Evolutionary conservation across 2,888 invertebrate species (phyloP).

Genomic region (Acrobasis consociella): DNA sequence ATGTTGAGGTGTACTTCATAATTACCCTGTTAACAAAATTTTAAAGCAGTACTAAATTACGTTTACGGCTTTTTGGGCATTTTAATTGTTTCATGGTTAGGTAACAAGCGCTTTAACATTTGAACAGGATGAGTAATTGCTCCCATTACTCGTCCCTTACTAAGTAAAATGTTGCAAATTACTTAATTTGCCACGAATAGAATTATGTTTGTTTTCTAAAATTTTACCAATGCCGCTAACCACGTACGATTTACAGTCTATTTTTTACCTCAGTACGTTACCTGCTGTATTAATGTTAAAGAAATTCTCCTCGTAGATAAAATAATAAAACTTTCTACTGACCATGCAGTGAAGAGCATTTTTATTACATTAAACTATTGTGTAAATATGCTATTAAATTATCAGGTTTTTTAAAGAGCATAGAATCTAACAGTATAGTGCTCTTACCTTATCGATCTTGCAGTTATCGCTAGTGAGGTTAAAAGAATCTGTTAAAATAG

Average conservation of each 20-base stretch:
- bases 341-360: no score
- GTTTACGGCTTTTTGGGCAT: constrained; percentile 16
- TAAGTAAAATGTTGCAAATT: constrained; percentile 24
- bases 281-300: no score
- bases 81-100: constrained; percentile 20
- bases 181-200: constrained; percentile 25
- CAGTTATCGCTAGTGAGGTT: constrained; percentile 60
- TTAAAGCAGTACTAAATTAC: constrained; percentile 20
- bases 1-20: constrained; percentile 61
- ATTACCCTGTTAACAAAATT: constrained; percentile 55
- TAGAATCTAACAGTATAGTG: constrained; percentile 16
- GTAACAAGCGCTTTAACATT: constrained; percentile 20
- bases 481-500: constrained; percentile 55
- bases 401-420: no score
- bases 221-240: neutral
- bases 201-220: constrained; percentile 15
- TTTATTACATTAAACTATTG: no score
- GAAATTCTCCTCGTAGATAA: no score
- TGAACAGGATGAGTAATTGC: constrained; percentile 27
- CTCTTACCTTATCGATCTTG: constrained; percentile 58
- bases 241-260: no score
- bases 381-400: no score
- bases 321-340: no score
- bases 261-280: no score
- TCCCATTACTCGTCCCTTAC: constrained; percentile 27